Conservation (phyloP, 2,888 invertebrate genomes). For the Acleris cristana region DNA sequence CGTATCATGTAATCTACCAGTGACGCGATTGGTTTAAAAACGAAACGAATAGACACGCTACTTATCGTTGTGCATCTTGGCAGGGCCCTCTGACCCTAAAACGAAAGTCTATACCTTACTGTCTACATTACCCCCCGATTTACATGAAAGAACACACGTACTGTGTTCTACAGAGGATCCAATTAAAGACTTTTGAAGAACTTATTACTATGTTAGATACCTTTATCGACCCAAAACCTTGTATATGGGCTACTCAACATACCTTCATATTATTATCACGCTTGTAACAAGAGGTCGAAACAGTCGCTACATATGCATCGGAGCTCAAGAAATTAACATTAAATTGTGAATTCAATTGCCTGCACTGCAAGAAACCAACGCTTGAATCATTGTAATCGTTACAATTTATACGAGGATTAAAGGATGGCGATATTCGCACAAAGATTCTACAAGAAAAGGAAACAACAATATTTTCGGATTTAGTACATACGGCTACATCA, state of each 20-base stretch:
- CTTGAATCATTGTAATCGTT: conserved; percentile 5
- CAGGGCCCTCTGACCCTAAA: neutral
- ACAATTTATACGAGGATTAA: conserved; percentile 15
- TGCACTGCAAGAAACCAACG: conserved; percentile 1
- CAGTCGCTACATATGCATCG: neutral
- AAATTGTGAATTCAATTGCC: conserved; percentile 12
- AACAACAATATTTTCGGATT: neutral
- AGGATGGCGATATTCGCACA: conserved; percentile 1
- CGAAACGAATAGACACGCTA: too few species aligned
- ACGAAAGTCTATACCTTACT: conserved; percentile 8
- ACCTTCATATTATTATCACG: conserved; percentile 9
- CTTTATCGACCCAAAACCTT: conserved; percentile 15
- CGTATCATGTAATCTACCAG: too few species aligned
- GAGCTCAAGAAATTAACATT: conserved; percentile 6
- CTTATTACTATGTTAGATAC: neutral
- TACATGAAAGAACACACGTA: conserved; percentile 7
- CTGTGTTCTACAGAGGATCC: conserved; percentile 14
- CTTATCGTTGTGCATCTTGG: too few species aligned
- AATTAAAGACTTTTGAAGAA: neutral
- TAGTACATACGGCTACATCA: conserved; percentile 1
- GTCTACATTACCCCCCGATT: neutral
- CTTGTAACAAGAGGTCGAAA: conserved; percentile 6
- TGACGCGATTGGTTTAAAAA: too few species aligned
- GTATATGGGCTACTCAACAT: conserved; percentile 12
- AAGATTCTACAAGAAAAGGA: conserved; percentile 8